Base-by-base conservation (phyloP, 1,140 invertebrate species). In the Lerema accius region DNA sequence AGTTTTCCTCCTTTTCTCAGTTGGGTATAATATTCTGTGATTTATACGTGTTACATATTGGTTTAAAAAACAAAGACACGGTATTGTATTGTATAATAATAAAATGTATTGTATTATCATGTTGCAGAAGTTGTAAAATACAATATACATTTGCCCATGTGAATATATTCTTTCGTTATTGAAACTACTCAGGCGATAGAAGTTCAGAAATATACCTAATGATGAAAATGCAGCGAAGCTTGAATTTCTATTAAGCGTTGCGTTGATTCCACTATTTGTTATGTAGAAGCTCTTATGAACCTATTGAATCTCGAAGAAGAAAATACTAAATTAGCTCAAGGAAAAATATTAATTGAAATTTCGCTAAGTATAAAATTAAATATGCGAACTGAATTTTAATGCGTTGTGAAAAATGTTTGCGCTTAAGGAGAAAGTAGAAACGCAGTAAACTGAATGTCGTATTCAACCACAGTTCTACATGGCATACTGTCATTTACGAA, bases 1-100 rank as follows among this genome's bases (percentile, higher is more conserved):
- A 48, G 9, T 48, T 39, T 59, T 59, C 56, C 56, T 59, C 17
- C 56, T 48, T 59, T 48, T 48, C 19, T 59, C 19, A 48, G n/a
- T 58, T 35, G 23, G 16, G 14, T 16, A 2, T 32, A 58, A 58
- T 46, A 46, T 37, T 19, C 5, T 32, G 14, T 0, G 11, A 45
- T 32, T 15, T 45, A 32, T 45, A 14, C 4, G 28, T 23, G 5
- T 23, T 23, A 23, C 19, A 23, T 23, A 23, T 23, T 23, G n/a
- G n/a, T n/a, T n/a, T n/a, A n/a, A n/a, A n/a, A n/a, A n/a, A n/a
- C n/a, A n/a, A n/a, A n/a, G n/a, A n/a, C n/a, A n/a, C n/a, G n/a
- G n/a, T n/a, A n/a, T n/a, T 23, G 5, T 23, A 23, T 23, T 23
- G 5, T 23, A 23, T 23, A 5, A 23, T 23, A n/a, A 2, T 23